These are phyloP conservation scores for Microplitis mediator DNA, from an alignment of 1,140 invertebrate species.

Conservation along the genomic window DNA sequence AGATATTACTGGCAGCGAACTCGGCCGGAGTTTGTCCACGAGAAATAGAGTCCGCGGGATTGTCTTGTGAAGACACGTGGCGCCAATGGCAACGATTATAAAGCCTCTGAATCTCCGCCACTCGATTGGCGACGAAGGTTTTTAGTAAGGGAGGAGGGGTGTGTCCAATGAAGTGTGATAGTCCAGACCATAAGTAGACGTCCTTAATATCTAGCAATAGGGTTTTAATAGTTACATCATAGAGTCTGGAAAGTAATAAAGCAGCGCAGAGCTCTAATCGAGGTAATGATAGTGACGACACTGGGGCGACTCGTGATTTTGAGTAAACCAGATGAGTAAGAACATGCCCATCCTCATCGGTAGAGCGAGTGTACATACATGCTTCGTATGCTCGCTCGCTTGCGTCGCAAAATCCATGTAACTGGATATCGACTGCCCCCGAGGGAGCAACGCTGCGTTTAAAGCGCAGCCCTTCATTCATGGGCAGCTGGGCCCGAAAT, in stretches of 20 bases:
- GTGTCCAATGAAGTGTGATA: not conserved
- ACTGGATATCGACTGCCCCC: not conserved
- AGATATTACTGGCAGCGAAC: not conserved
- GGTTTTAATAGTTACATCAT: not conserved
- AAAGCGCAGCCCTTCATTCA: not conserved
- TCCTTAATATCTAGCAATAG: not conserved
- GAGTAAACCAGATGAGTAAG: not conserved
- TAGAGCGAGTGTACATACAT: constrained; percentile 28
- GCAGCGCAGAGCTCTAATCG: constrained; percentile 28
- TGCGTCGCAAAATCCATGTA: constrained; percentile 52
- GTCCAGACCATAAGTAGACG: not conserved
- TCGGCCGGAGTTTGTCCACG: not conserved
- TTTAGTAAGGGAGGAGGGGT: too few species aligned
- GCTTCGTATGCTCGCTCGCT: constrained; percentile 45
- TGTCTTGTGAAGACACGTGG: constrained; percentile 1
- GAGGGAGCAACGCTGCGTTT: not conserved
- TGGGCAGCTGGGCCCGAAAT: constrained; percentile 14
- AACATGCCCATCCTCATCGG: not conserved
- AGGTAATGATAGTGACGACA: constrained; percentile 4
- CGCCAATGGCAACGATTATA: not conserved
- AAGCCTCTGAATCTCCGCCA: too few species aligned
- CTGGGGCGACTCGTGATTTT: constrained; percentile 20
- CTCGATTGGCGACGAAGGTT: too few species aligned
- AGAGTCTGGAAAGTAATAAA: not conserved
- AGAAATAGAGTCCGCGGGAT: constrained; percentile 17